phyloP scores from a whole-genome alignment of 2,797 vertebrate species.

The Muscicapa striata region DNA sequence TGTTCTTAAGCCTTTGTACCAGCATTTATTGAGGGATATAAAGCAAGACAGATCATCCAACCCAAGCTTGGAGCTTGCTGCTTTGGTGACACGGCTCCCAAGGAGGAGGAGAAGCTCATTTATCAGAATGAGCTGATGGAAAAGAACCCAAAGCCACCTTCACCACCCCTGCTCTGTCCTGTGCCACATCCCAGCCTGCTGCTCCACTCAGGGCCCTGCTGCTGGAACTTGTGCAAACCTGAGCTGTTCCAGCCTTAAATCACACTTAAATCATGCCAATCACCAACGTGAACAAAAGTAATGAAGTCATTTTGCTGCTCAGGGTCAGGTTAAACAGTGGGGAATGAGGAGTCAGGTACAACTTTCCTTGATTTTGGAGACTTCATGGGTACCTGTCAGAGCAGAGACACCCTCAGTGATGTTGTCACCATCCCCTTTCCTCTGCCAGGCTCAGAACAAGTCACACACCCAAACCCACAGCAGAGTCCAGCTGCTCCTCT shows the following conservation, averaged over 20 bases:
- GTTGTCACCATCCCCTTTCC: rapidly evolving
- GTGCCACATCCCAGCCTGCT: background rate
- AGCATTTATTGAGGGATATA: background rate
- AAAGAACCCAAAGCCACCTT: background rate
- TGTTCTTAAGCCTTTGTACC: slow-evolving; percentile 22
- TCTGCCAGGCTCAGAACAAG: background rate
- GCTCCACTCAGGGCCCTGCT: background rate
- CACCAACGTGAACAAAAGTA: rapidly evolving
- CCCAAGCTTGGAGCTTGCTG: background rate
- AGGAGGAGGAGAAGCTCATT: background rate
- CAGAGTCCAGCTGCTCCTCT: background rate
- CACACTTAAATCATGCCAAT: rapidly evolving
- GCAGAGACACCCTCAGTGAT: background rate
- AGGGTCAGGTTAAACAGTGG: background rate
- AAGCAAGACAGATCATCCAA: background rate
- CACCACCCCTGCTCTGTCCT: background rate
- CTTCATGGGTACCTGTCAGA: background rate
- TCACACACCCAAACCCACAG: background rate
- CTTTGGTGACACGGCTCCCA: background rate
- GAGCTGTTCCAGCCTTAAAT: background rate
- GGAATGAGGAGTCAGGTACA: background rate
- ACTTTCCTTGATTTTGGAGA: background rate
- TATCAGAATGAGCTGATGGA: background rate
- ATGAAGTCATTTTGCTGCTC: background rate
- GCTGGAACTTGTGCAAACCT: background rate